Conservation (phyloP, 2,888 invertebrate genomes). For the Lasioglossum lativentre region DNA sequence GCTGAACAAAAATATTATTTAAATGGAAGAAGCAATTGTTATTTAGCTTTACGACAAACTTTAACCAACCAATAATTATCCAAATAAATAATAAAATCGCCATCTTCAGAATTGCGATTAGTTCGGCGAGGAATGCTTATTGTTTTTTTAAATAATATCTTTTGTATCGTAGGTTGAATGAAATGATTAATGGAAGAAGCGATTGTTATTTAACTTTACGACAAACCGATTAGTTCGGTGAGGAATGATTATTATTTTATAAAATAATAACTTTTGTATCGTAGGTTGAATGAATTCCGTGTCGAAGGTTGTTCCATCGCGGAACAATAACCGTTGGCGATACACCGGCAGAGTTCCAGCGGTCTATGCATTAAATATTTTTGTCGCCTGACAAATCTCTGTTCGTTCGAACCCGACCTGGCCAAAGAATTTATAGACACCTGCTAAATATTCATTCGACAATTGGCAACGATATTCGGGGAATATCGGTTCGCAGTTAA, state of each 20-base stretch:
- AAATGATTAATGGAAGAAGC: no score
- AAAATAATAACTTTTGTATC: neutral
- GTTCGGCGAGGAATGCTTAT: neutral
- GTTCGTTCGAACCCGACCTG: neutral
- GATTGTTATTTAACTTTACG: no score
- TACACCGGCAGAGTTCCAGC: neutral
- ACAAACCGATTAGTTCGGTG: neutral
- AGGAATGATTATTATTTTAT: neutral
- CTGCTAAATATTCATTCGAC: conserved; percentile 19
- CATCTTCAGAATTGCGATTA: neutral
- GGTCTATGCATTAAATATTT: conserved; percentile 10
- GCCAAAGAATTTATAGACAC: conserved; percentile 10
- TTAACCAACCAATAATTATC: neutral
- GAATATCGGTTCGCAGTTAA: conserved; percentile 10
- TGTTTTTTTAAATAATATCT: no score
- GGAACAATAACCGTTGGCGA: neutral
- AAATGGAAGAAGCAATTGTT: no score
- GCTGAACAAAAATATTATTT: neutral
- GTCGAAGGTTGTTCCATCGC: neutral
- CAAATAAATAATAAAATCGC: neutral
- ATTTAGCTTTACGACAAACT: neutral
- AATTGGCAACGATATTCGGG: conserved; percentile 10
- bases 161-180: no score
- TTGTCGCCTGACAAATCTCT: neutral
- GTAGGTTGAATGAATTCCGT: neutral